These are phyloP conservation scores for Hylia prasina DNA, from an alignment of 2,113 vertebrate genomes.

Conservation along the genomic window DNA sequence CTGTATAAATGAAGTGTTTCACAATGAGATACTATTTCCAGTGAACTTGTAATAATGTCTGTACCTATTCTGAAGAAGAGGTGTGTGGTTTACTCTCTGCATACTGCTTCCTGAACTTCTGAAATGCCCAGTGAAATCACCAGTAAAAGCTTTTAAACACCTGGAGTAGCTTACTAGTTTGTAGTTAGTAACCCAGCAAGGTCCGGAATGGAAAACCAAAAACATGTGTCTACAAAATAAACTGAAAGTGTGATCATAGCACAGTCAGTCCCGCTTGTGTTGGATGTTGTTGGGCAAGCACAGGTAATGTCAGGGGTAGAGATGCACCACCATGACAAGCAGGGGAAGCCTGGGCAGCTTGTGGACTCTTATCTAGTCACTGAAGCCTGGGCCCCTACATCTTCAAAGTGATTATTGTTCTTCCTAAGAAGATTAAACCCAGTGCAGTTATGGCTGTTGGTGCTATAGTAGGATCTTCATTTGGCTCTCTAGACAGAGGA, in stretches of 20 bases:
- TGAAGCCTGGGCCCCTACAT: not conserved
- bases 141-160: rapidly evolving
- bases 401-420: not conserved
- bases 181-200: not conserved
- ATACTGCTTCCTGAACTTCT: not conserved
- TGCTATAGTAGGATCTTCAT: not conserved
- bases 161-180: not conserved
- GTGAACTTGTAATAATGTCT: not conserved
- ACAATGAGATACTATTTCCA: not conserved
- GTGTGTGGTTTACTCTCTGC: not conserved
- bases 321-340: not conserved
- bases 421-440: not conserved
- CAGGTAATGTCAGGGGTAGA: not conserved
- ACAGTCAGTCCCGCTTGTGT: not conserved
- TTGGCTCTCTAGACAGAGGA: not conserved
- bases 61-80: not conserved
- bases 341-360: not conserved
- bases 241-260: not conserved
- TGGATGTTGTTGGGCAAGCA: not conserved
- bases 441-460: not conserved
- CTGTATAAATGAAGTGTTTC: not conserved
- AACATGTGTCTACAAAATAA: not conserved
- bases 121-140: not conserved
- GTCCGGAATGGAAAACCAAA: not conserved
- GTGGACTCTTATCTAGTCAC: not conserved